phyloP scores from a whole-genome alignment of 2,797 vertebrate genomes.

The Otolemur crassicaudatus region DNA sequence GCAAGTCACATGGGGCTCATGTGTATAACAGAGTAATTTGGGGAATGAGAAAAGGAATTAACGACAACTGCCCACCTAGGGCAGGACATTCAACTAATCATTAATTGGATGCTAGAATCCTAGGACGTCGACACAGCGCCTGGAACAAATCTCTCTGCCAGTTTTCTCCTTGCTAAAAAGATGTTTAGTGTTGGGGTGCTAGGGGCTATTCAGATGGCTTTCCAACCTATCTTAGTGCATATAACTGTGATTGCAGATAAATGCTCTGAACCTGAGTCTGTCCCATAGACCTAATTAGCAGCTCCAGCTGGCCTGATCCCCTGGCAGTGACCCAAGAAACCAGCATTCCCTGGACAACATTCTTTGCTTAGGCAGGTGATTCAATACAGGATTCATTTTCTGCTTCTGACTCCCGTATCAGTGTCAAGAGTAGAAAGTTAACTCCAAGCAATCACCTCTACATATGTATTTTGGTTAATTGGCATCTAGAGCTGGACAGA shows the following conservation, averaged over 20 bases:
- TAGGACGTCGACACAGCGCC: too few species aligned
- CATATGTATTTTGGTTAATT: neutral
- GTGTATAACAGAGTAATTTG: neutral
- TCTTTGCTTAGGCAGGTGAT: neutral
- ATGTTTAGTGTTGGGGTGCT: neutral
- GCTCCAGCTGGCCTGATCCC: neutral
- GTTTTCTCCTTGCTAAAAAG: neutral
- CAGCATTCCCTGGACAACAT: neutral
- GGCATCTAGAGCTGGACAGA: neutral
- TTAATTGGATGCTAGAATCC: neutral
- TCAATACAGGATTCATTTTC: neutral
- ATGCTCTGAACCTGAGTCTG: neutral
- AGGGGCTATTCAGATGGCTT: neutral
- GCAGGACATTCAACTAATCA: neutral
- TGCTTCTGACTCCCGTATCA: neutral
- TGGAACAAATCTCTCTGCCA: neutral
- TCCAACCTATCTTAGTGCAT: neutral
- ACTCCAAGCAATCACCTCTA: neutral
- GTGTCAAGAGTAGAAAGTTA: neutral
- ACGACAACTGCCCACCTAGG: neutral
- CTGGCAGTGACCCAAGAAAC: neutral
- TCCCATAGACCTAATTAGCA: neutral
- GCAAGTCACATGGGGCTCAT: neutral
- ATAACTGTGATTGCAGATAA: neutral
- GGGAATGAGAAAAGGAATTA: neutral